These are phyloP conservation scores for Timema podura DNA, from an alignment of 2,888 invertebrate species.

Conservation along the genomic window DNA sequence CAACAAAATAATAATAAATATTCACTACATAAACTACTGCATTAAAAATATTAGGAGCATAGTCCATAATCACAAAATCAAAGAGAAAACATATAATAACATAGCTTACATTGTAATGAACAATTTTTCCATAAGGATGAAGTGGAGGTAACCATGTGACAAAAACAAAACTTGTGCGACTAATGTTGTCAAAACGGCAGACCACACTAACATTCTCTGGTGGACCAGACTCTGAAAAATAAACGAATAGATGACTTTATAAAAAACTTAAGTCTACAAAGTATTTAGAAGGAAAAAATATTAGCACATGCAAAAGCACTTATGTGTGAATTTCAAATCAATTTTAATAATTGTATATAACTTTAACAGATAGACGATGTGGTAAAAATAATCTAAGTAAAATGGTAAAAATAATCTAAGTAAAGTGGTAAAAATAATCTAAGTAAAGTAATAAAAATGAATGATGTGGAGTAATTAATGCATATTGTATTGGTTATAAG, in stretches of 20 bases:
- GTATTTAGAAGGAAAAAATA: neutral
- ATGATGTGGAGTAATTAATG: too few relatives aligned
- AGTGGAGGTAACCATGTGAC: slow-evolving; percentile 71
- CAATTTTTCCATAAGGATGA: slow-evolving; percentile 73
- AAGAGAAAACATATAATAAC: slow-evolving; percentile 34
- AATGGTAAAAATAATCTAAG: too few relatives aligned
- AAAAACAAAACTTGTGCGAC: slow-evolving; percentile 57
- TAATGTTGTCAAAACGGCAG: slow-evolving; percentile 62
- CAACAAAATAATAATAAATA: neutral
- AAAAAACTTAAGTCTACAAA: neutral
- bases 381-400: too few relatives aligned
- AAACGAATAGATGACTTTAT: neutral
- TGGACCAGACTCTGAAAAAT: slow-evolving; percentile 57
- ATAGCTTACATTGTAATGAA: slow-evolving; percentile 64
- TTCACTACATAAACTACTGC: neutral
- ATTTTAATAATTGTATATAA: too few relatives aligned
- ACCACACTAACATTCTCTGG: slow-evolving; percentile 63
- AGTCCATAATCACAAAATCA: neutral
- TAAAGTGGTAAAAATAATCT: too few relatives aligned
- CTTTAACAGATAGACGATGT: too few relatives aligned
- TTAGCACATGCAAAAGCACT: neutral
- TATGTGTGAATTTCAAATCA: neutral
- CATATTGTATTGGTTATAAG: too few relatives aligned
- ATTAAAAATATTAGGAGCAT: neutral
- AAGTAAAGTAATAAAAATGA: too few relatives aligned